Evolutionary conservation across 1,140 invertebrate species (phyloP).

Genomic region (Myzus persicae): DNA sequence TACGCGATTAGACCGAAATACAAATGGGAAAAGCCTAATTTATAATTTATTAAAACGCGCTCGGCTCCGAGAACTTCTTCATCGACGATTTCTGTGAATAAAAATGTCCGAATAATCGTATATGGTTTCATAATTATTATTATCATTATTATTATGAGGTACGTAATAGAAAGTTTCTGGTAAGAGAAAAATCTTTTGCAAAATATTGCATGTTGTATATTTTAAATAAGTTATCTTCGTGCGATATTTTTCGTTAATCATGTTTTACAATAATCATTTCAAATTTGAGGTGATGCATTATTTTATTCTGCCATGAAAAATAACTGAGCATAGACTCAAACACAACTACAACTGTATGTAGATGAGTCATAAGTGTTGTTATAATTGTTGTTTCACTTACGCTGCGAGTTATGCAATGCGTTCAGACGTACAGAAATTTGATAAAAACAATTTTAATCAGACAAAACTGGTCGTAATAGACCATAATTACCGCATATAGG

Average conservation of each 20-base stretch:
- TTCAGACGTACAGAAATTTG: too few species aligned
- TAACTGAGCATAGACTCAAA: neutral
- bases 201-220: neutral
- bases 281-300: neutral
- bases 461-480: too few species aligned
- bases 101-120: neutral
- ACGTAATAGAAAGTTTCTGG: neutral
- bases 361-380: too few species aligned
- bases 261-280: neutral
- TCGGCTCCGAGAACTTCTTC: neutral
- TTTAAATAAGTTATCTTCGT: neutral
- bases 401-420: too few species aligned
- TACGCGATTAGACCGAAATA: slow-evolving; percentile 40
- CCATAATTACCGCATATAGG: too few species aligned
- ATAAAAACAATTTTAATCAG: too few species aligned
- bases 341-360: too few species aligned
- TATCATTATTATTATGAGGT: neutral
- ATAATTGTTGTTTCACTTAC: too few species aligned
- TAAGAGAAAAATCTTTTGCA: neutral
- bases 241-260: neutral
- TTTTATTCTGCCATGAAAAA: neutral
- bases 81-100: neutral
- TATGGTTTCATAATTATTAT: neutral
- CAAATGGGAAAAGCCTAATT: neutral
- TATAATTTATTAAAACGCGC: neutral